phyloP scores from a whole-genome alignment of 1,140 invertebrate species.

The Drosophila baimaii region DNA sequence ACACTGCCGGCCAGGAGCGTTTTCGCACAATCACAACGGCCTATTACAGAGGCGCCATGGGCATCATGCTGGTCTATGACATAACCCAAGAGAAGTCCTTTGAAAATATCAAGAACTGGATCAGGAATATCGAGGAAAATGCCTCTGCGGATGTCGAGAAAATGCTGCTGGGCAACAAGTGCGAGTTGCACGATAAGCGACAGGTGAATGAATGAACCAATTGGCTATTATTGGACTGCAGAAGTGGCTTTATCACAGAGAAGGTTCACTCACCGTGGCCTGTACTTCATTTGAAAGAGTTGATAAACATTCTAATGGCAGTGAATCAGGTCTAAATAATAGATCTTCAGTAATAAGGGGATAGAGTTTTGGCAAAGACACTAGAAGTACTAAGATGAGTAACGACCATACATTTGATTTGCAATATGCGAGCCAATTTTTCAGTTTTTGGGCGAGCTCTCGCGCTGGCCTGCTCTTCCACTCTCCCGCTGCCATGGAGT shows the following conservation, averaged over 20 bases:
- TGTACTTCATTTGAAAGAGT: neutral
- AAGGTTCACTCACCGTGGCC: neutral
- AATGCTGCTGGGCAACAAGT: conserved; percentile 98
- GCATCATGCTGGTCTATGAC: conserved; percentile 99
- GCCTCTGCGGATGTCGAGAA: conserved; percentile 97
- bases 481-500: too few species aligned
- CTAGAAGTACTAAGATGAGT: too few species aligned
- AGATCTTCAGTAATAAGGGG: too few species aligned
- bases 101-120: conserved; percentile 99
- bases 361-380: too few species aligned
- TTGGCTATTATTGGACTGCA: conserved; percentile 1
- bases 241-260: conserved; percentile 15
- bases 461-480: too few species aligned
- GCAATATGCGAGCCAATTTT: too few species aligned
- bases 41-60: conserved; percentile 99
- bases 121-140: conserved; percentile 99
- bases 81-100: conserved; percentile 99
- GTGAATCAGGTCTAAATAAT: neutral
- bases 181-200: conserved; percentile 95
- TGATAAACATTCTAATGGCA: neutral
- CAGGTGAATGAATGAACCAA: conserved; percentile 86
- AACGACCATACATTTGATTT: too few species aligned
- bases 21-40: conserved; percentile 99
- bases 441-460: too few species aligned
- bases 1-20: conserved; percentile 97